Percentiles rank a stretch among this genome's conserved stretches.
These are phyloP conservation scores for Venustaconcha ellipsiformis DNA, from an alignment of 1,140 invertebrate species.

Conservation along the genomic window DNA sequence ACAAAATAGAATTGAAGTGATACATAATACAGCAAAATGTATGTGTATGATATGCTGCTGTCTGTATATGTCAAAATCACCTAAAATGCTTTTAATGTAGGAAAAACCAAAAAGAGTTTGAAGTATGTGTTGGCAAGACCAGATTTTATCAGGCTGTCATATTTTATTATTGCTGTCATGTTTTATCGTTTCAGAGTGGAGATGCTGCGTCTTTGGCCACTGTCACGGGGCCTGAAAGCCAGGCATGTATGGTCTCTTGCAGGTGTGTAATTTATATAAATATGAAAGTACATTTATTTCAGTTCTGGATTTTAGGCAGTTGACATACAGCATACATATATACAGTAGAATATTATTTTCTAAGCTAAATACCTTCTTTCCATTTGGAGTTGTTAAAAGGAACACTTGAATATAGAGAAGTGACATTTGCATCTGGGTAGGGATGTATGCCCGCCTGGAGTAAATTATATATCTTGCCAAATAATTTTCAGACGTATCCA, in stretches of 20 bases:
- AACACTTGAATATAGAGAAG: background rate
- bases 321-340: background rate
- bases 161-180: background rate
- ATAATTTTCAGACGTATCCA: too few species aligned
- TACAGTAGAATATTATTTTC: background rate
- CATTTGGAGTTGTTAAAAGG: background rate
- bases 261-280: constrained; percentile 18
- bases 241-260: constrained; percentile 13
- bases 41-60: too few species aligned
- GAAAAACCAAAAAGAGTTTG: too few species aligned
- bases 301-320: constrained; percentile 2
- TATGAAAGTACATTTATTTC: background rate
- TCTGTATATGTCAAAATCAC: too few species aligned
- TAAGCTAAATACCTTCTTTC: background rate
- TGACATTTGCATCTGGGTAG: too few species aligned
- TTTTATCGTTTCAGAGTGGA: constrained; percentile 18
- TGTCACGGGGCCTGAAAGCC: constrained; percentile 28
- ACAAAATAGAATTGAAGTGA: too few species aligned
- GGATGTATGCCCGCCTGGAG: too few species aligned
- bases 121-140: too few species aligned
- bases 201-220: constrained; percentile 39
- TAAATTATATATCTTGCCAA: too few species aligned
- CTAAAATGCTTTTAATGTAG: too few species aligned
- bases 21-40: too few species aligned
- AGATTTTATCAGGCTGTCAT: too few species aligned